These are phyloP conservation scores for Cladopsammia gracilis DNA, from an alignment of 64 coral and sea anemone genomes.

Conservation along the genomic window DNA sequence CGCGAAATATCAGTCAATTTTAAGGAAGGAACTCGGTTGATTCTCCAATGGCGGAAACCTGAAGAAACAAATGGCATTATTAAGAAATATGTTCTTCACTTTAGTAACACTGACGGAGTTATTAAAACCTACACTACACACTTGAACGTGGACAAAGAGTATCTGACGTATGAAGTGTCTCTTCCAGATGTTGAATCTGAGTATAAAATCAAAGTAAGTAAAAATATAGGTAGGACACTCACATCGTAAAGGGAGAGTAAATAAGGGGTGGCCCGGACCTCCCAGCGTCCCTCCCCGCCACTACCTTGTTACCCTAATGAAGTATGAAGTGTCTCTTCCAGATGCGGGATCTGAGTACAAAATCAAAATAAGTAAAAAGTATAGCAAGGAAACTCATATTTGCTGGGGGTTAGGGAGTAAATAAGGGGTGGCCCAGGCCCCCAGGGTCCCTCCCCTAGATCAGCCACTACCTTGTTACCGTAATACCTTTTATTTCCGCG, in stretches of 20 bases:
- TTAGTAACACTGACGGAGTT: conserved; percentile 45
- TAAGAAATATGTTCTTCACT: conserved; percentile 75
- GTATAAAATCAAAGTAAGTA: conserved; percentile 85
- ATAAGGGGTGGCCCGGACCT: no score
- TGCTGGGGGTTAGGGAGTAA: no score
- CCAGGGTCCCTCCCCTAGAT: no score
- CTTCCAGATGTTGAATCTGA: conserved; percentile 77
- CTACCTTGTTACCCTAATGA: no score
- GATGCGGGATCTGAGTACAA: conserved; percentile 61
- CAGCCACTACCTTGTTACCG: no score
- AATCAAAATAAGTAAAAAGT: conserved; percentile 65
- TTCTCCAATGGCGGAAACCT: conserved; percentile 79
- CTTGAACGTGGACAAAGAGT: conserved; percentile 38
- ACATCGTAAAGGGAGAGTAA: not conserved
- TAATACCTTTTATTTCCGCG: no score
- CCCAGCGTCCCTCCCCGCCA: no score
- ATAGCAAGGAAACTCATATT: not conserved
- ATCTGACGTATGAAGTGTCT: conserved; percentile 55
- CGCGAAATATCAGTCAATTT: conserved; percentile 69
- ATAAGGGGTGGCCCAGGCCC: no score
- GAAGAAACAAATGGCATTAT: conserved; percentile 82
- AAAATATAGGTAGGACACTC: not conserved
- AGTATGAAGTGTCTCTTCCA: no score
- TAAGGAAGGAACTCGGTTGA: conserved; percentile 65
- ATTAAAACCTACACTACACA: conserved; percentile 60